These are phyloP conservation scores for Drosophila tani DNA, from an alignment of 1,140 invertebrate species.

Conservation along the genomic window DNA sequence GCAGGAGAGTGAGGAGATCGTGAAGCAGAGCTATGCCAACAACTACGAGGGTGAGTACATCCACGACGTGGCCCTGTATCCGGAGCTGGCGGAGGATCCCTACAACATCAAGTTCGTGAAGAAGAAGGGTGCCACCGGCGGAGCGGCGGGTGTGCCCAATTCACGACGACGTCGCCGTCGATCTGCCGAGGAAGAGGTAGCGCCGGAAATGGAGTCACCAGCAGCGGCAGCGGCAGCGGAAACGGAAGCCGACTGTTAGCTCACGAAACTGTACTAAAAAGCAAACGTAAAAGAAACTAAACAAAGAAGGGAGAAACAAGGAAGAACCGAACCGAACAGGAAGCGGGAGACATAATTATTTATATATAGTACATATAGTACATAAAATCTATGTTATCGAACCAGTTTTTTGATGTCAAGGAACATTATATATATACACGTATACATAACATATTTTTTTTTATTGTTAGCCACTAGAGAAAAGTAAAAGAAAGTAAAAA, in stretches of 20 bases:
- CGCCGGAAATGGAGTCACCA: constrained; percentile 1
- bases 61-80: constrained; percentile 94
- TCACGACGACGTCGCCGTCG: constrained; percentile 61
- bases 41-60: constrained; percentile 96
- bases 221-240: constrained; percentile 8
- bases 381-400: constrained; percentile 44
- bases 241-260: constrained; percentile 61
- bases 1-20: constrained; percentile 94
- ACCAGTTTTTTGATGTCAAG: constrained; percentile 53
- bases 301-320: background rate
- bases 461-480: constrained; percentile 52
- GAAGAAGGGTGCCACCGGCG: constrained; percentile 87
- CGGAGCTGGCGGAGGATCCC: constrained; percentile 97
- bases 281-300: background rate
- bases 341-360: constrained; percentile 43
- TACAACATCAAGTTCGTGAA: constrained; percentile 96
- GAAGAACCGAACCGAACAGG: constrained; percentile 6
- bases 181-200: constrained; percentile 10
- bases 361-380: constrained; percentile 51
- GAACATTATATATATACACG: constrained; percentile 42
- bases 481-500: background rate
- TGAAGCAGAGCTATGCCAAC: constrained; percentile 92
- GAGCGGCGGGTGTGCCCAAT: constrained; percentile 73
- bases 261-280: constrained; percentile 21
- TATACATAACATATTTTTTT: constrained; percentile 51